A percentile compares a stretch with the other conserved stretches of the same genome.
phyloP scores from a whole-genome alignment of 2,888 invertebrate species.

The Eilema caniola region DNA sequence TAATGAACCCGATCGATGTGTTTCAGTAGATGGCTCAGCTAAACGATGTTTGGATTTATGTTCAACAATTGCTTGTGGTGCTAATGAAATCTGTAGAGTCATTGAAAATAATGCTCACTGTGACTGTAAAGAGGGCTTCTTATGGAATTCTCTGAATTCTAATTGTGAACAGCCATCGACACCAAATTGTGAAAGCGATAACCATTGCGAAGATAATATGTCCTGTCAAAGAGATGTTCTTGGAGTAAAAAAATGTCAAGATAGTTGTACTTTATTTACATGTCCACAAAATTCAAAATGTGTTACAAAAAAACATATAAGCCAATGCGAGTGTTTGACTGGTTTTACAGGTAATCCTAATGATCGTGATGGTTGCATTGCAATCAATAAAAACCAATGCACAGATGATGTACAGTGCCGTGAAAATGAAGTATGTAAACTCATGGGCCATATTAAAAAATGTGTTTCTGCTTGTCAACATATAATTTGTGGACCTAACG shows the following conservation, averaged over 20 bases:
- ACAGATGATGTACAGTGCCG: slow-evolving; percentile 93
- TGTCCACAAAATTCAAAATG: slow-evolving; percentile 95
- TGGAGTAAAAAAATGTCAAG: slow-evolving; percentile 93
- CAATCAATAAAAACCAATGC: slow-evolving; percentile 91
- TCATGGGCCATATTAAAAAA: slow-evolving; percentile 87
- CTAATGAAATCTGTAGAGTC: slow-evolving; percentile 93
- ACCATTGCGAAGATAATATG: slow-evolving; percentile 90
- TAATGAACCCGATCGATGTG: slow-evolving; percentile 90
- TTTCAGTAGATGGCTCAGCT: slow-evolving; percentile 87
- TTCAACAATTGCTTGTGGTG: slow-evolving; percentile 92
- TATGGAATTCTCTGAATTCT: slow-evolving; percentile 94
- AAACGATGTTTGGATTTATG: slow-evolving; percentile 93
- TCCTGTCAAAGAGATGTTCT: slow-evolving; percentile 94
- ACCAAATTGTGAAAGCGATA: slow-evolving; percentile 91
- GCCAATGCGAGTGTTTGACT: slow-evolving; percentile 93
- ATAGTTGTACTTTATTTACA: slow-evolving; percentile 93
- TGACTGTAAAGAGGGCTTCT: slow-evolving; percentile 91
- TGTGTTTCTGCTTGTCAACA: slow-evolving; percentile 93
- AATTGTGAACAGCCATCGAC: slow-evolving; percentile 95
- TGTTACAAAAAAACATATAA: slow-evolving; percentile 90
- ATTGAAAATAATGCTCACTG: slow-evolving; percentile 92
- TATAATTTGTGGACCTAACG: slow-evolving; percentile 93
- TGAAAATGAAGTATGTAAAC: slow-evolving; percentile 93
- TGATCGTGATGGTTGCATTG: slow-evolving; percentile 94
- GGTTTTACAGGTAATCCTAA: slow-evolving; percentile 96